Evolutionary conservation across 2,113 vertebrate genomes (phyloP), one percentile per base, ranked within the genome.

Genomic region (Eleginops maclovinus): DNA sequence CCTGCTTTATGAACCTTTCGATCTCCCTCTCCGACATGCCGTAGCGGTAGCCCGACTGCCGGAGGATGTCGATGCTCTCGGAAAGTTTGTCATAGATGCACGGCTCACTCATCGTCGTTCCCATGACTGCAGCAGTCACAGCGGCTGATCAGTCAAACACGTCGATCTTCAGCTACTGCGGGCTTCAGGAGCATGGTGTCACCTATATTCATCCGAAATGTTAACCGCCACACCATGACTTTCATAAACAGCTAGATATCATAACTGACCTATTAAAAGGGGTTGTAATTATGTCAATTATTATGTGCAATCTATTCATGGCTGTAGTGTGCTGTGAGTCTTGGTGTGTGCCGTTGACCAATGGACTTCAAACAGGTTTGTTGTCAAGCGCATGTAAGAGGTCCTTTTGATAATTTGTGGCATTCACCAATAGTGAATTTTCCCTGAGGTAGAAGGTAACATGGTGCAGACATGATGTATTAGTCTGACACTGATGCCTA

Each of bases 41-140:
- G 69, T 97, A 99, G 4, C 97, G 96, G 87, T 97, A 96, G 17
- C 97, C 97, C 0, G 97, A 98, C 90, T 98, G 96, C 9, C 97
- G 96, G 88, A 99, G 96, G 68, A 98, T 94, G 75, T 97, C 96
- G 70, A 99, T 97, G 4, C 96, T 98, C 90, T 98, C 97, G 0
- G 97, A 95, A n/a, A 99, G 95, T 82, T 97, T 98, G 93, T 99
- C 96, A 70, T 98, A 98, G 90, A 99, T 97, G 78, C 97, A 98
- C 70, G 97, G 94, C 80, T 98, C 97, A 1, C 94, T 97, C 84
- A 94, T 92, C 0, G 95, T 95, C 22, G 96, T 95, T 82, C 97
- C 97, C 97, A 99, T 99, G 93, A 31, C 62, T 22, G 13, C 72
- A 4, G 64, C 41, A 3, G 47, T 16, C 59, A 4, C 10, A 0